Evolutionary conservation across 2,113 vertebrate species (phyloP).

Genomic region (Haemorhous mexicanus): DNA sequence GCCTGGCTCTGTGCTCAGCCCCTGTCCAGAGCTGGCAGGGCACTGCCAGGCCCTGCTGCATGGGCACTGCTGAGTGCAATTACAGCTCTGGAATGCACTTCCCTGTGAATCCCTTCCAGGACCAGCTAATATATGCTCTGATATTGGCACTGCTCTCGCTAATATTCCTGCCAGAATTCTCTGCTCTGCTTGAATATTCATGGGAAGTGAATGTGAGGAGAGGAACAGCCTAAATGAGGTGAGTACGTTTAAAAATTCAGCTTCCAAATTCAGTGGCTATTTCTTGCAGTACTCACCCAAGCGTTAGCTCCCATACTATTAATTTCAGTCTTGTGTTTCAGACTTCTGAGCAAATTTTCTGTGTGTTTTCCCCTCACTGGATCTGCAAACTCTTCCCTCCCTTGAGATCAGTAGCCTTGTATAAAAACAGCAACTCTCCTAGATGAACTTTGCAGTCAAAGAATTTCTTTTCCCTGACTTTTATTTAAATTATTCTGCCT

Average conservation of each 20-base stretch:
- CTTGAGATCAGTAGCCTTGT: background rate
- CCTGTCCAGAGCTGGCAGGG: background rate
- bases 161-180: conserved; percentile 54
- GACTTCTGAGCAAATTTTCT: conserved; percentile 19
- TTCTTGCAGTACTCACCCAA: conserved; percentile 17
- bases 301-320: background rate
- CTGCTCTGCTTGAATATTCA: conserved; percentile 48
- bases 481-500: background rate
- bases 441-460: conserved; percentile 25
- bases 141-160: background rate
- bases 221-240: conserved; percentile 37
- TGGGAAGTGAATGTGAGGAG: background rate
- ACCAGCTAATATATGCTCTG: conserved; percentile 10
- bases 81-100: background rate
- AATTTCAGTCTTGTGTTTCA: background rate
- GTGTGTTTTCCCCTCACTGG: background rate
- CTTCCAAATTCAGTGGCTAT: background rate
- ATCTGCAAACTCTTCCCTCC: background rate
- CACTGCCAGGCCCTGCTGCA: background rate
- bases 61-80: background rate
- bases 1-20: background rate
- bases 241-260: background rate
- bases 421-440: background rate
- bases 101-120: background rate
- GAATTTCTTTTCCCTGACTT: background rate